These are phyloP conservation scores for Netta rufina DNA, from an alignment of 2,797 vertebrate species.

Conservation along the genomic window DNA sequence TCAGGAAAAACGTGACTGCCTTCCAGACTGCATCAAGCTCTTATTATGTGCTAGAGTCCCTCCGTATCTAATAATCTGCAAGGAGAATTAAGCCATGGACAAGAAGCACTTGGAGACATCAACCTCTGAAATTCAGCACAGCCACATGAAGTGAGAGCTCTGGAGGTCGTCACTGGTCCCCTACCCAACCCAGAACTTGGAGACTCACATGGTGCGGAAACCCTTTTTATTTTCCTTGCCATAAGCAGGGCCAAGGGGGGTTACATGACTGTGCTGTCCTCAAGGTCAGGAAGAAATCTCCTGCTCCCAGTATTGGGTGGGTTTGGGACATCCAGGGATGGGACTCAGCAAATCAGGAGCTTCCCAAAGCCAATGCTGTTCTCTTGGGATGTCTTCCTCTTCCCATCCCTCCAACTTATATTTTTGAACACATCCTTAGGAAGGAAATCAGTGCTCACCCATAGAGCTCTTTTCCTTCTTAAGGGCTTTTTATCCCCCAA, in stretches of 20 bases:
- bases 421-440: not conserved
- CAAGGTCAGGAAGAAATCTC: not conserved
- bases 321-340: not conserved
- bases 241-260: not conserved
- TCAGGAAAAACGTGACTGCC: not conserved
- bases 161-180: not conserved
- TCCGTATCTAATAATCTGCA: not conserved
- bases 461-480: not conserved
- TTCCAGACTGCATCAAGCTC: not conserved
- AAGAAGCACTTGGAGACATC: not conserved
- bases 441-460: not conserved
- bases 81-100: not conserved
- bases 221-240: not conserved
- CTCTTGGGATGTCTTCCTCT: not conserved
- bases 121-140: not conserved
- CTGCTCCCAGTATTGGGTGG: not conserved
- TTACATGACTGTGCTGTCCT: not conserved
- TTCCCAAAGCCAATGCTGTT: not conserved
- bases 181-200: not conserved
- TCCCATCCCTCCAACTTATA: not conserved
- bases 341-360: not conserved
- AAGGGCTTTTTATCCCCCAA: not conserved
- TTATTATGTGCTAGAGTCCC: not conserved
- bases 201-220: not conserved
- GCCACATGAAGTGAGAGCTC: not conserved